Evolutionary conservation across 2,113 vertebrate species (phyloP).

Genomic region (Strigops habroptila): DNA sequence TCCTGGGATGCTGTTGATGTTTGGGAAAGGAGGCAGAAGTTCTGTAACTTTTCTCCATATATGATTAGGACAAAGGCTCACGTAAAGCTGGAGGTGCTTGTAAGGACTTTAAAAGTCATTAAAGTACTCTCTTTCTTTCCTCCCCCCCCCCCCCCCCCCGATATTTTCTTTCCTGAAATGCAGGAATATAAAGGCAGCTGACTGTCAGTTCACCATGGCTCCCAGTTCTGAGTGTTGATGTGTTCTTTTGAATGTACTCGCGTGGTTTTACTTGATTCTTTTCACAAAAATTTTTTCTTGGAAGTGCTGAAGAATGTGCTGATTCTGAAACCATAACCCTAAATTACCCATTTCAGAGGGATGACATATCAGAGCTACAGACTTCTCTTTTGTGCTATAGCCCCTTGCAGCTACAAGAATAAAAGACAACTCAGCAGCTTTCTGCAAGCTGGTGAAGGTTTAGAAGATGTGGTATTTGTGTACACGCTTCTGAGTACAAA

Average conservation of each 20-base stretch:
- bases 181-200: neutral
- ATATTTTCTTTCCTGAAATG: neutral
- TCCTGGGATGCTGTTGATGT: neutral
- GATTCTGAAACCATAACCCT: conserved; percentile 60
- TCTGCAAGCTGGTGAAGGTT: neutral
- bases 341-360: conserved; percentile 45
- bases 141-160: accelerated
- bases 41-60: neutral
- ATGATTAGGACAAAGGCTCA: neutral
- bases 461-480: conserved; percentile 1
- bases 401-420: conserved; percentile 41
- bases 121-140: neutral
- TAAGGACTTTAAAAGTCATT: neutral
- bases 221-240: neutral
- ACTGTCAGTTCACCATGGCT: neutral
- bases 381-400: neutral
- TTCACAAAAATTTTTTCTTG: neutral
- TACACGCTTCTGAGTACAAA: conserved; percentile 14
- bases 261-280: neutral
- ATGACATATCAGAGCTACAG: conserved; percentile 43
- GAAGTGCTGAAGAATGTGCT: conserved; percentile 60
- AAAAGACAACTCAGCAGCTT: conserved; percentile 42
- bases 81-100: neutral
- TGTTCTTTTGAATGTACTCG: neutral
- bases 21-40: neutral